phyloP scores from a whole-genome alignment of 2,113 vertebrate genomes.

The Chamaetylas fuelleborni region DNA sequence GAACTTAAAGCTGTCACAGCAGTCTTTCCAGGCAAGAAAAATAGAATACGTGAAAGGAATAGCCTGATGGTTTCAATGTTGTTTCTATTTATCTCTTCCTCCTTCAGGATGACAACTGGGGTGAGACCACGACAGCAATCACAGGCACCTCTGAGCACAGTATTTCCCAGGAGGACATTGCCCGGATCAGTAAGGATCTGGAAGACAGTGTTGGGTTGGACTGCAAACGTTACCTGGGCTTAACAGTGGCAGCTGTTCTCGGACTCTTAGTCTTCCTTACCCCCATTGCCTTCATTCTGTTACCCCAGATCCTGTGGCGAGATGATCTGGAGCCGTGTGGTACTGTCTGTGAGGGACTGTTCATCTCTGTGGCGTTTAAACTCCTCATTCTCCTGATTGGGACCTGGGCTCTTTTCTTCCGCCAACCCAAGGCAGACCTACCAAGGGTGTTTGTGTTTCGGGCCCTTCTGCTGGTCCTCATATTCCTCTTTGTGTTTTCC shows the following conservation, averaged over 20 bases:
- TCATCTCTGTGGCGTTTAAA: constrained; percentile 94
- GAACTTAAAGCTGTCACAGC: background rate
- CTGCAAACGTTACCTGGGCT: constrained; percentile 83
- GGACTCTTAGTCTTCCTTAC: constrained; percentile 88
- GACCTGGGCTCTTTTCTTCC: constrained; percentile 92
- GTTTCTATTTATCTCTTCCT: background rate
- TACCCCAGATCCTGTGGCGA: constrained; percentile 89
- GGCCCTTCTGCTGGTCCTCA: constrained; percentile 86
- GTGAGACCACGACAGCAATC: constrained; percentile 94
- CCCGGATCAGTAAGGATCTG: constrained; percentile 89
- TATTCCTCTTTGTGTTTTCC: constrained; percentile 90
- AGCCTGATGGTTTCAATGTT: background rate
- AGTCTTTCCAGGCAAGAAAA: background rate
- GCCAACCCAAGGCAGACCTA: constrained; percentile 80
- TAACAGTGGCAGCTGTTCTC: constrained; percentile 79
- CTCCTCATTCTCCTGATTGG: constrained; percentile 92
- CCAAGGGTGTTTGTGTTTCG: constrained; percentile 90
- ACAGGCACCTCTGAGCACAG: constrained; percentile 97
- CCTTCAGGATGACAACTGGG: constrained; percentile 95
- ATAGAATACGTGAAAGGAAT: background rate
- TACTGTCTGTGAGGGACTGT: constrained; percentile 91
- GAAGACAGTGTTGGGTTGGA: constrained; percentile 85
- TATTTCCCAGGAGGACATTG: constrained; percentile 94
- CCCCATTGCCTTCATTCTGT: constrained; percentile 88
- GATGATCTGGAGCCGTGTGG: constrained; percentile 87